Evolutionary conservation across 2,888 invertebrate genomes (phyloP), one percentile per base, ranked within the genome.

Genomic region (Frankliniella intonsa): DNA sequence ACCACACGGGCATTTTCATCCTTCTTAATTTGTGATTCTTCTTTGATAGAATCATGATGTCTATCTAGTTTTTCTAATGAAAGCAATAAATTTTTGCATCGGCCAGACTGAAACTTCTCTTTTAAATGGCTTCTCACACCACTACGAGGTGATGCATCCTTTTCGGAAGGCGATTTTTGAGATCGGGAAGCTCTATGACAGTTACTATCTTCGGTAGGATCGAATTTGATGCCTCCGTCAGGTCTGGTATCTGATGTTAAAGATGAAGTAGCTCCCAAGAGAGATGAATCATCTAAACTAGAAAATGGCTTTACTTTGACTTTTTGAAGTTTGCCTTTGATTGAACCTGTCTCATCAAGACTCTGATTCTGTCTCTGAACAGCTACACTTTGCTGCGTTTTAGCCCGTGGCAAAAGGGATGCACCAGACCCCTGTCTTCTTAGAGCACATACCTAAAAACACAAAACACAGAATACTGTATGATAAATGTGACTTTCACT

Each of bases 341-440:
- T 83, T 14, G 86, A 83, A 0, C 90, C 90, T 83, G 91, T 92
- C 86, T 95, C 95, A 85, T 95, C 95, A 82, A 94, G 89, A 86
- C 94, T 95, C 83, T 93, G 92, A 87, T 94, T 93, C 86, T 93
- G 91, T 84, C 93, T 90, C 86, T 92, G 93, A 3, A 89, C 90
- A 12, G 88, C 89, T 80, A 80, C 25, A 14, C 81, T 17, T 7
- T 76, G 65, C n/a, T 76, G 79, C 10, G 82, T 76, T 12, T 51
- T 81, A 0, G 80, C 27, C 3, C 83, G 50, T 79, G 90, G 91
- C 83, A 92, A 92, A 80, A 95, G 89, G 82, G 94, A 95, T 79
- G 94, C 93, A 80, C 94, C 93, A 5, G 95, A 95, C 86, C 94
- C 95, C 87, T 95, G 95, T 50, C 96, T 90, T 83, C 97, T 90